Evolutionary conservation across 2,797 vertebrate species (phyloP).

Genomic region (Gambelia wislizenii): DNA sequence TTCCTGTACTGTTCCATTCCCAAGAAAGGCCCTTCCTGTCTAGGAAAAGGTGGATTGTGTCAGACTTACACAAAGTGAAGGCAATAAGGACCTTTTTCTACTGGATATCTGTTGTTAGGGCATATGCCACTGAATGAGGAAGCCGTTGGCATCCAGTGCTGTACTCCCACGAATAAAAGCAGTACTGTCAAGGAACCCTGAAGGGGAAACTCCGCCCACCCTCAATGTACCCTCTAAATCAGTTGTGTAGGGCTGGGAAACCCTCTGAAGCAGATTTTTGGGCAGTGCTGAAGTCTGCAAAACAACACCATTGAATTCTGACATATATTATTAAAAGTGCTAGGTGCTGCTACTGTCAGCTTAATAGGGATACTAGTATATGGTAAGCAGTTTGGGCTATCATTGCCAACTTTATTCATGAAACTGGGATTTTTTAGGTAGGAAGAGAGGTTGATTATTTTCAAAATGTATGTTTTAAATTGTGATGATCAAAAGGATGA

Average conservation of each 20-base stretch:
- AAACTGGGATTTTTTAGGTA: not conserved
- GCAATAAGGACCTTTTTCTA: slow-evolving; percentile 3
- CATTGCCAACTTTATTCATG: slow-evolving; percentile 23
- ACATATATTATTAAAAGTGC: slow-evolving; percentile 21
- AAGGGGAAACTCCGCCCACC: not conserved
- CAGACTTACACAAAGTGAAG: not conserved
- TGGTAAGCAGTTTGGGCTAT: not conserved
- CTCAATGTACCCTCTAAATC: not conserved
- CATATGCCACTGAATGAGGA: too few species aligned
- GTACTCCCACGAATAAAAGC: not conserved
- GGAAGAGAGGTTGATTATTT: not conserved
- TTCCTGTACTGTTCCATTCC: not conserved
- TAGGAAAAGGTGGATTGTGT: not conserved
- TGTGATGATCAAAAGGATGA: slow-evolving; percentile 3
- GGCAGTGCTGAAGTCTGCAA: not conserved
- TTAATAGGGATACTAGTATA: not conserved
- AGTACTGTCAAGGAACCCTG: not conserved
- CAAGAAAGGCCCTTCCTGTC: not conserved
- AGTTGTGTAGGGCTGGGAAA: not conserved
- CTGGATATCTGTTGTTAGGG: not conserved
- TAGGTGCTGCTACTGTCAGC: slow-evolving; percentile 29
- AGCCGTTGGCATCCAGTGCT: too few species aligned
- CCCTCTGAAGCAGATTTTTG: not conserved
- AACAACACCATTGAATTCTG: not conserved
- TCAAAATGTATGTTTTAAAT: not conserved